Percentiles rank a stretch among this genome's conserved stretches.
phyloP scores from a whole-genome alignment of 2,888 invertebrate species.

The Acholoe squamosa region DNA sequence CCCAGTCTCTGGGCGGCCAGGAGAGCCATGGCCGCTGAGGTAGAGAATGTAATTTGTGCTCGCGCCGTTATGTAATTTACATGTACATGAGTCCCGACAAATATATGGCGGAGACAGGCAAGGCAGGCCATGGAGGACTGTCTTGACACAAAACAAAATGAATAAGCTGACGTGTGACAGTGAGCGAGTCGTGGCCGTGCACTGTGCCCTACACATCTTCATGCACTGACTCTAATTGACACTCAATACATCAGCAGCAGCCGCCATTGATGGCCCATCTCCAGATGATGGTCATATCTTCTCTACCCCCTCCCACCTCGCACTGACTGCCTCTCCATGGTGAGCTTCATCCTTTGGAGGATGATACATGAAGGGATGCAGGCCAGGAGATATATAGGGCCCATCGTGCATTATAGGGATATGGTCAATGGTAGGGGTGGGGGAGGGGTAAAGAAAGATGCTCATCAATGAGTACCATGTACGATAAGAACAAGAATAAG shows the following conservation, averaged over 20 bases:
- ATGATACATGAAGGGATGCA: too few relatives aligned
- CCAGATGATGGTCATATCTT: slow-evolving; percentile 37
- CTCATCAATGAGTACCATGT: too few relatives aligned
- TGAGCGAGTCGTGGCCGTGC: slow-evolving; percentile 45
- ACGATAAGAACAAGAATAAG: too few relatives aligned
- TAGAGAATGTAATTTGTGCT: slow-evolving; percentile 39
- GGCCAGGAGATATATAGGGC: too few relatives aligned
- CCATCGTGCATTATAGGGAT: too few relatives aligned
- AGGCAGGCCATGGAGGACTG: neutral
- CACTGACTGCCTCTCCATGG: neutral
- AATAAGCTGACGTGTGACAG: slow-evolving; percentile 40
- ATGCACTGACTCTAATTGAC: slow-evolving; percentile 22
- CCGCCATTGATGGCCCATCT: slow-evolving; percentile 26
- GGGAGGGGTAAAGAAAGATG: too few relatives aligned
- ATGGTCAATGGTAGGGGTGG: too few relatives aligned
- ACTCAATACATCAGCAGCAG: slow-evolving; percentile 38
- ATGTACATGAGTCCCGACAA: slow-evolving; percentile 37
- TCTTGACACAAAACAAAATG: slow-evolving; percentile 59
- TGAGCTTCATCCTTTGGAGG: too few relatives aligned
- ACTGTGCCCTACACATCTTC: slow-evolving; percentile 50
- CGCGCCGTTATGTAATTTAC: slow-evolving; percentile 59
- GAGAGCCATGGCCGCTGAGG: neutral
- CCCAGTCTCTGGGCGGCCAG: neutral
- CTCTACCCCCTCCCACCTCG: neutral
- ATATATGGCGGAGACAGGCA: slow-evolving; percentile 45